Conservation (phyloP, 2,888 invertebrate genomes). For the Congeria kusceri region DNA sequence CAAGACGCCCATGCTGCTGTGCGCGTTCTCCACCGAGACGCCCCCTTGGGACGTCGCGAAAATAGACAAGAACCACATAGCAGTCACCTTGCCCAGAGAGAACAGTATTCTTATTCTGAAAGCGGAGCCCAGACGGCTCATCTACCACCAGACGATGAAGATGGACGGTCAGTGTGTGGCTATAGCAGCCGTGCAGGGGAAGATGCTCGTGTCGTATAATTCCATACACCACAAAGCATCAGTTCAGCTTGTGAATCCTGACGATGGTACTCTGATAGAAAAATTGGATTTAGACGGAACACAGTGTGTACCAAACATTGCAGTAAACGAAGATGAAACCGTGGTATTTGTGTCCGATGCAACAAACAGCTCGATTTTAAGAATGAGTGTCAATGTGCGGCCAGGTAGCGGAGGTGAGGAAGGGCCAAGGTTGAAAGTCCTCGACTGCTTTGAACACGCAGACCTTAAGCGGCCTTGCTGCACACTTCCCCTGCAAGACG, state of each 20-base stretch:
- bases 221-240: not conserved
- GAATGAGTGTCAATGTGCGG: too few relatives aligned
- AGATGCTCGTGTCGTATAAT: slow-evolving; percentile 1
- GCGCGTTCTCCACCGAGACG: not conserved
- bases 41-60: slow-evolving; percentile 1
- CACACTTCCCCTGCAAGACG: not conserved
- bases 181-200: not conserved
- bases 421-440: too few relatives aligned
- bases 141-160: not conserved
- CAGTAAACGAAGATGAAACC: not conserved
- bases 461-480: not conserved
- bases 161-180: not conserved
- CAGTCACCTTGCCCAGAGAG: not conserved
- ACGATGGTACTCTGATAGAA: not conserved
- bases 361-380: not conserved
- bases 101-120: not conserved
- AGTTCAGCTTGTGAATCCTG: not conserved
- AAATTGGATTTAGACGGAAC: not conserved
- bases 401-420: too few relatives aligned
- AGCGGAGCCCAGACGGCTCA: not conserved
- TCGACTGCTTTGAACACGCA: too few relatives aligned
- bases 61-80: not conserved
- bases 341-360: not conserved
- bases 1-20: not conserved
- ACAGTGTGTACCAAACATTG: not conserved